Percentiles rank a stretch among this genome's conserved stretches.
Conservation (phyloP, 1,140 invertebrate species). For the Papilio aristodemus region DNA sequence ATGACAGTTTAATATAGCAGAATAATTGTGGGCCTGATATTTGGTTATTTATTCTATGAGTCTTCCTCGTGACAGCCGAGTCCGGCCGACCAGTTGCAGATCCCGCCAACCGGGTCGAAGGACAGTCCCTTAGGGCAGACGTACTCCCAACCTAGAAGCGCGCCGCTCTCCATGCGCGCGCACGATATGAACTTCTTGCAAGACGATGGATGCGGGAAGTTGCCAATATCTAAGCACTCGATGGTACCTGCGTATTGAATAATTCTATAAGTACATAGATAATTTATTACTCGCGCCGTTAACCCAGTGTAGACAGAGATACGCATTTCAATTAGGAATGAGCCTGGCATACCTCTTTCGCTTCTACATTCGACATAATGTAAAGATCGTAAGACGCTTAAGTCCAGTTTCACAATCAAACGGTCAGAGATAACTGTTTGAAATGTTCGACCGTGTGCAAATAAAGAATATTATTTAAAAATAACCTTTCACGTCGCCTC, state of each 20-base stretch:
- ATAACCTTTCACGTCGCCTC: no score
- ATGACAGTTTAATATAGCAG: background rate
- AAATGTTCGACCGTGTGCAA: no score
- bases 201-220: slow-evolving; percentile 92
- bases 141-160: slow-evolving; percentile 91
- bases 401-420: no score
- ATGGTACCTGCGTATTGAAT: slow-evolving; percentile 81
- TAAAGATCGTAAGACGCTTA: no score
- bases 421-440: no score
- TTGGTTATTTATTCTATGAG: slow-evolving; percentile 1
- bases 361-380: no score
- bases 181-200: slow-evolving; percentile 95
- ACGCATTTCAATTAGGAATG: no score
- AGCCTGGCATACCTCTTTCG: no score
- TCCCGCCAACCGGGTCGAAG: slow-evolving; percentile 93
- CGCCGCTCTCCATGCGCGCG: slow-evolving; percentile 88
- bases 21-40: background rate
- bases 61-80: slow-evolving; percentile 85
- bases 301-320: no score
- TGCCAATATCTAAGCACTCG: slow-evolving; percentile 91
- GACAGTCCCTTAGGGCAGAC: slow-evolving; percentile 91
- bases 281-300: no score
- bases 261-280: no score
- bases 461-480: no score
- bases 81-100: slow-evolving; percentile 92